A percentile compares a stretch with the other conserved stretches of the same genome.
Evolutionary conservation across 2,797 vertebrate species (phyloP).

Genomic region (Phoxinus dragarum): DNA sequence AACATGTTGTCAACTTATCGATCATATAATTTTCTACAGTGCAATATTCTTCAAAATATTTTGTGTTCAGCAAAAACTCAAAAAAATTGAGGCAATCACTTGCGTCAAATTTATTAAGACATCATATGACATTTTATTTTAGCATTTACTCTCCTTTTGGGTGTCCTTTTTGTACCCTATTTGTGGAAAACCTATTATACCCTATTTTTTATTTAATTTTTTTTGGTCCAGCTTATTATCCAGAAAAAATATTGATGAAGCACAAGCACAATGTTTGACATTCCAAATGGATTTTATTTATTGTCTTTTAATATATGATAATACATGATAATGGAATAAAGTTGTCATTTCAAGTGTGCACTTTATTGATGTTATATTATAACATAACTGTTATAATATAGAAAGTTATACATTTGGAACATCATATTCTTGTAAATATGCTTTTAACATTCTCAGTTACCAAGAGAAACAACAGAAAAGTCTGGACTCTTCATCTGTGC

Average conservation of each 20-base stretch:
- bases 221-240: background rate
- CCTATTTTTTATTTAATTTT: background rate
- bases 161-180: background rate
- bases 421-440: constrained; percentile 66
- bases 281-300: constrained; percentile 4
- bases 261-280: background rate
- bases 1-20: too few relatives aligned
- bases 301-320: background rate
- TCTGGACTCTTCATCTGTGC: background rate
- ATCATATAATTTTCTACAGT: too few relatives aligned
- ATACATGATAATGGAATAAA: background rate
- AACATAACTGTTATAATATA: background rate
- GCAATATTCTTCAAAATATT: too few relatives aligned
- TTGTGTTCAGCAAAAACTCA: too few relatives aligned
- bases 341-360: constrained; percentile 9
- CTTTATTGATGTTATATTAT: background rate
- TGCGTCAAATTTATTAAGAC: too few relatives aligned
- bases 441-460: constrained; percentile 43
- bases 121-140: too few relatives aligned
- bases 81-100: too few relatives aligned
- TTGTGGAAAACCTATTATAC: background rate
- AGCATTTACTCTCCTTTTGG: too few relatives aligned
- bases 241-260: background rate
- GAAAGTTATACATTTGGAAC: constrained; percentile 69
- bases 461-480: constrained; percentile 28